Evolutionary conservation across 2,113 vertebrate species (phyloP).

Genomic region (Oreochromis niloticus): DNA sequence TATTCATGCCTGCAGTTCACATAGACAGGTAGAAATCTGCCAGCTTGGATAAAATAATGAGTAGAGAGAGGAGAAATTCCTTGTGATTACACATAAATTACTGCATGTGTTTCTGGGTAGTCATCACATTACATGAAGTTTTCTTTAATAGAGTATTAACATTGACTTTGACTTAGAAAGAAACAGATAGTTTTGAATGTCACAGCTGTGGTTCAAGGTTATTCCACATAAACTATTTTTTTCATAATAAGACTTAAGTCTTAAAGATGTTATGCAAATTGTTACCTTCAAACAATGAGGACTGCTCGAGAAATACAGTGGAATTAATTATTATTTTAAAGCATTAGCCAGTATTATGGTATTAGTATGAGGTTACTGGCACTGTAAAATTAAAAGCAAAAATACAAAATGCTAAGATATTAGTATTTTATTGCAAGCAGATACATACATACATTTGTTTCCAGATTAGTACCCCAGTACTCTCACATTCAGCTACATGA

Average conservation of each 20-base stretch:
- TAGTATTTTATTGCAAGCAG: neutral
- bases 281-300: neutral
- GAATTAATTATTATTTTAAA: neutral
- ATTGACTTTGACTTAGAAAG: neutral
- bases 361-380: neutral
- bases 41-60: neutral
- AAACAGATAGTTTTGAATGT: neutral
- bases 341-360: neutral
- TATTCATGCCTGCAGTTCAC: neutral
- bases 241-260: neutral
- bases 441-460: neutral
- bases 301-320: neutral
- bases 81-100: neutral
- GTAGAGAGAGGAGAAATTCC: neutral
- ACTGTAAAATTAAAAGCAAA: neutral
- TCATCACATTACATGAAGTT: neutral
- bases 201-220: rapidly evolving
- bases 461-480: neutral
- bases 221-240: neutral
- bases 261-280: neutral
- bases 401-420: neutral
- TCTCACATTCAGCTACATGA: neutral
- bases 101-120: neutral
- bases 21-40: neutral
- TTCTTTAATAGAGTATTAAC: neutral